A percentile compares a stretch with the other conserved stretches of the same genome.
Evolutionary conservation across 53 echinoderm and acorn worm genomes (phyloP).

Genomic region (Apostichopus leukothele): DNA sequence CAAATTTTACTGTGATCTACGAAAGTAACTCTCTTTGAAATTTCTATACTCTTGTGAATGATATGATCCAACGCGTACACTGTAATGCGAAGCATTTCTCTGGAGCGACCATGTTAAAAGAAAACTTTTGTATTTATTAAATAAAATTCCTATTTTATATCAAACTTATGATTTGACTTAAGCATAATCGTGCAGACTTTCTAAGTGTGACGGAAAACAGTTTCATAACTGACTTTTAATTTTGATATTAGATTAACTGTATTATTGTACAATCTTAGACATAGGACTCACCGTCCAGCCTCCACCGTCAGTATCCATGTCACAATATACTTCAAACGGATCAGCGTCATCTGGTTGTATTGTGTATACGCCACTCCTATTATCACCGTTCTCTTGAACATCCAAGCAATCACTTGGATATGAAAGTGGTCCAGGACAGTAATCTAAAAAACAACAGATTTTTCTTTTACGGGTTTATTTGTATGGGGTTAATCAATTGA

Average conservation of each 20-base stretch:
- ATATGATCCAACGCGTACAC: too few relatives aligned
- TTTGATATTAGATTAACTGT: too few relatives aligned
- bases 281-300: too few relatives aligned
- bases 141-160: neutral
- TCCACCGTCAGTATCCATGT: neutral
- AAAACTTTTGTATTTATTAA: neutral
- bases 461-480: too few relatives aligned
- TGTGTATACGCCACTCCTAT: slow-evolving; percentile 22
- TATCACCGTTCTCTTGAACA: slow-evolving; percentile 12
- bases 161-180: neutral
- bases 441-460: neutral
- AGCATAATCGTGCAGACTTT: neutral
- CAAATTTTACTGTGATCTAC: too few relatives aligned
- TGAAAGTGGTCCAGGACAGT: neutral
- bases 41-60: too few relatives aligned
- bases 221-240: too few relatives aligned
- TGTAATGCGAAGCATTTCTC: neutral
- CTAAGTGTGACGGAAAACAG: neutral
- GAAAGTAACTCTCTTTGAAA: too few relatives aligned
- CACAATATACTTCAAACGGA: slow-evolving; percentile 10
- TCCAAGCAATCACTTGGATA: neutral
- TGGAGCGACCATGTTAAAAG: neutral
- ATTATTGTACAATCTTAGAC: too few relatives aligned
- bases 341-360: neutral
- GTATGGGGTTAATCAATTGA: too few relatives aligned